Base-by-base conservation (phyloP, 2,797 vertebrate genomes). In the Platalea minor region DNA sequence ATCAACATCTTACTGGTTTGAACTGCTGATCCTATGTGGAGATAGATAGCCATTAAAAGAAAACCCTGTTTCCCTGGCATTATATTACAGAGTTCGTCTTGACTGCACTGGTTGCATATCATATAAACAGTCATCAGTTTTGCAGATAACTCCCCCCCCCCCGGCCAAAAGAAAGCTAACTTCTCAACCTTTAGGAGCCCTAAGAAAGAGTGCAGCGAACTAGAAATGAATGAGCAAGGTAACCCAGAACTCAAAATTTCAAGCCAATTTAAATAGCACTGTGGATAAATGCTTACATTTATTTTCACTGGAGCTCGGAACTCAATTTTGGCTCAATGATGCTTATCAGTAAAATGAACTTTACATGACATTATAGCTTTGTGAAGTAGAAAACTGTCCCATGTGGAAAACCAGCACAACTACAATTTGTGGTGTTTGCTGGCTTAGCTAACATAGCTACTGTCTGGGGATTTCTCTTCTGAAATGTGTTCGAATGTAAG, bases 331-430 rank as follows among this genome's bases (percentile, higher is more conserved):
- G 83, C 68, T 94, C 88, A 95, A 65, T 95, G 81, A 95, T 79
- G 91, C 91, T 97, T 95, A 95, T 84, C 50, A 94, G 39, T 72
- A 95, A 96, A 97, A 95, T 82, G 91, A 97, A 97, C 81, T 95
- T 90, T 83, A 70, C 83, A 60, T 37, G 5, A 61, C 68, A 85
- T 91, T 67, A 76, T 85, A 93, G 92, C 33, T 94, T 76, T 83
- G 45, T 39, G 75, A 89, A 74, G 70, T 79, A 95, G 69, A 92
- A 94, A 94, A 70, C 31, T 69, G 79, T 72, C 94, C 74, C 20
- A 17, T 17, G 43, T 82, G 59, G 73, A 93, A 96, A 96, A 78
- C 50, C 53, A 89, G 60, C 43, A 94, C 24, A 79, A 64, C 67
- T 85, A 85, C 29, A 37, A 53, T 78, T 59, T 65, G 45, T 69